Conservation (phyloP, 2,113 vertebrate genomes). For the Sciurus niger region DNA sequence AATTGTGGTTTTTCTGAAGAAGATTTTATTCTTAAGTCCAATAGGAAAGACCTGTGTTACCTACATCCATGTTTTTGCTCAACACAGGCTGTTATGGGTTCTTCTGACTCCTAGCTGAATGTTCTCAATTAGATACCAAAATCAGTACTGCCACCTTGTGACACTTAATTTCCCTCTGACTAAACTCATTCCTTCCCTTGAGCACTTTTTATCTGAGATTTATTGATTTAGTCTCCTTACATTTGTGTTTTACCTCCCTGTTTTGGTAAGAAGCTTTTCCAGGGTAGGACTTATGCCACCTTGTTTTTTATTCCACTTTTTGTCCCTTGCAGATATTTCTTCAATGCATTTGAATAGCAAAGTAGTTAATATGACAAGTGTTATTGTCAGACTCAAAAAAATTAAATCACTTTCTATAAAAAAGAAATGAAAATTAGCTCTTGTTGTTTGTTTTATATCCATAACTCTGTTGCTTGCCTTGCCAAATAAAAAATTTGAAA, state of each 20-base stretch:
- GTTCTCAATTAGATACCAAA: not conserved
- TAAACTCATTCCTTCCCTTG: not conserved
- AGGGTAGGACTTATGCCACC: not conserved
- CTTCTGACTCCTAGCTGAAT: not conserved
- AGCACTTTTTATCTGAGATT: not conserved
- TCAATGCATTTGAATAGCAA: not conserved
- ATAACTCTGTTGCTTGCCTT: not conserved
- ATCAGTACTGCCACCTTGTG: conserved; percentile 69
- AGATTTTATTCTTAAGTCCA: not conserved
- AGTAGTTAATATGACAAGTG: not conserved
- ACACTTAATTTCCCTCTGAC: not conserved
- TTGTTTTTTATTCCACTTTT: not conserved
- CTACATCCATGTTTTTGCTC: not conserved
- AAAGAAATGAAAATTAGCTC: not conserved
- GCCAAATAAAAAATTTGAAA: not conserved
- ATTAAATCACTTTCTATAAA: not conserved
- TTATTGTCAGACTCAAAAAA: not conserved
- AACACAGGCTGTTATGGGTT: not conserved
- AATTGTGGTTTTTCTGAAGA: not conserved
- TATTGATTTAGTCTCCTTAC: not conserved
- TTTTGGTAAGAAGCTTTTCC: not conserved
- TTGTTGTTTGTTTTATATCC: not conserved
- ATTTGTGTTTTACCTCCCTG: not conserved
- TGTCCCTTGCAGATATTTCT: not conserved
- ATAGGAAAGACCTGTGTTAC: not conserved